Evolutionary conservation across 1,140 invertebrate species (phyloP), one percentile per base, ranked within the genome.

Genomic region (Tachypleus tridentatus): DNA sequence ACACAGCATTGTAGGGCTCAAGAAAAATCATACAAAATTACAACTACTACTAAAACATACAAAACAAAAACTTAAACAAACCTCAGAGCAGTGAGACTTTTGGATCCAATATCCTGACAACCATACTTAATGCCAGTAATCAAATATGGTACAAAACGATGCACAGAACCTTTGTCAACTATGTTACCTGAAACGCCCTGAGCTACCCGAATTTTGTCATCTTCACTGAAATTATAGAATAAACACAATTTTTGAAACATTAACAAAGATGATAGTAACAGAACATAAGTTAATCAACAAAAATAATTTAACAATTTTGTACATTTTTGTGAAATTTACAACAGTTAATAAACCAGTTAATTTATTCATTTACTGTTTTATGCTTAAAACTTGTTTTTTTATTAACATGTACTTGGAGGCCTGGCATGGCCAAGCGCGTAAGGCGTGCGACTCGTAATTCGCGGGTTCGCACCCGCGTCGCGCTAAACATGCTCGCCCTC

Each of bases 111-210:
- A 76, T 99, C 97, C 78, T 99, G 97, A 75, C 92, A 97, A 67
- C 95, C 92, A 76, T 99, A 94, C 75, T 93, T 91, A 64, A 99
- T 82, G 4, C 96, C 96, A 72, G 92, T 87, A 73, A 97, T 88
- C 49, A 99, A 78, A 75, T 99, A 99, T 6, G 97, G 96, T 57
- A 98, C 80, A 77, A 97, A 99, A 70, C 93, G 85, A 54, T 98
- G 81, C 57, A 97, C 91, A 47, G 93, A 97, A 47, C 97, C 97
- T 76, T 97, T 98, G 74, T 99, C 97, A 10, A 96, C 91, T 73
- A 99, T 97, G 52, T 92, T 90, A n/a, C 97, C 97, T 74, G 94
- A 5, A 97, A n/a, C n/a, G n/a, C n/a, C n/a, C n/a, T n/a, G n/a
- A n/a, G n/a, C 97, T 4, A 99, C 96, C 78, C 97, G 93, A 65